Evolutionary conservation across 2,797 vertebrate species (phyloP).

Genomic region (Synanceia verrucosa): DNA sequence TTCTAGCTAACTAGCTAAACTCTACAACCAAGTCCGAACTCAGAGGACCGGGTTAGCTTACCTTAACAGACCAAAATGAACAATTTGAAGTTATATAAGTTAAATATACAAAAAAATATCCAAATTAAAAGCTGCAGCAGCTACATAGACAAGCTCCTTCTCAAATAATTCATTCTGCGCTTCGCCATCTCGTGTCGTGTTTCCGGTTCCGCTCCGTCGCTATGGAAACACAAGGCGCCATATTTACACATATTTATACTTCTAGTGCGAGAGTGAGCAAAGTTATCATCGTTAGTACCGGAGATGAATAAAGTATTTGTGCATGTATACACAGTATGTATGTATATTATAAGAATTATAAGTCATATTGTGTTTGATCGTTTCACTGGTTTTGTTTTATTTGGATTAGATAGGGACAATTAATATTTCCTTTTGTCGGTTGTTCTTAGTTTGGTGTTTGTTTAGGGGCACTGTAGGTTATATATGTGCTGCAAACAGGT

Average conservation of each 20-base stretch:
- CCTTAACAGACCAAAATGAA: slow-evolving; percentile 42
- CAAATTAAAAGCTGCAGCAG: not conserved
- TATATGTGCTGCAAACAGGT: too few species aligned
- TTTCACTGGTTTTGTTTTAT: too few species aligned
- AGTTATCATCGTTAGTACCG: too few species aligned
- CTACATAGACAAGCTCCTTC: slow-evolving; percentile 20
- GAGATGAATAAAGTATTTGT: too few species aligned
- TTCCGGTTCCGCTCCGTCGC: slow-evolving; percentile 72
- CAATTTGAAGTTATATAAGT: not conserved
- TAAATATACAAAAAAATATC: not conserved
- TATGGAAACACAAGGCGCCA: slow-evolving; percentile 29
- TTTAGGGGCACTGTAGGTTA: too few species aligned
- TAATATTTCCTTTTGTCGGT: too few species aligned
- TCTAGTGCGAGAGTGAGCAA: too few species aligned
- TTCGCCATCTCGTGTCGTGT: slow-evolving; percentile 8
- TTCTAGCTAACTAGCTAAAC: slow-evolving; percentile 2
- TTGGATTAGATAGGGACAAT: too few species aligned
- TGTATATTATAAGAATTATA: too few species aligned
- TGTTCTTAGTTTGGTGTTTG: too few species aligned
- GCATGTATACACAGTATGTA: too few species aligned
- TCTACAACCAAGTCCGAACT: not conserved
- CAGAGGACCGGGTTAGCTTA: slow-evolving; percentile 41
- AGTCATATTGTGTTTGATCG: too few species aligned
- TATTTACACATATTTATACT: slow-evolving; percentile 47
- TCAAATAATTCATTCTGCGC: slow-evolving; percentile 65